A percentile compares a stretch with the other conserved stretches of the same genome.
These are phyloP conservation scores for Amiota minor DNA, from an alignment of 2,888 invertebrate genomes.

Conservation along the genomic window DNA sequence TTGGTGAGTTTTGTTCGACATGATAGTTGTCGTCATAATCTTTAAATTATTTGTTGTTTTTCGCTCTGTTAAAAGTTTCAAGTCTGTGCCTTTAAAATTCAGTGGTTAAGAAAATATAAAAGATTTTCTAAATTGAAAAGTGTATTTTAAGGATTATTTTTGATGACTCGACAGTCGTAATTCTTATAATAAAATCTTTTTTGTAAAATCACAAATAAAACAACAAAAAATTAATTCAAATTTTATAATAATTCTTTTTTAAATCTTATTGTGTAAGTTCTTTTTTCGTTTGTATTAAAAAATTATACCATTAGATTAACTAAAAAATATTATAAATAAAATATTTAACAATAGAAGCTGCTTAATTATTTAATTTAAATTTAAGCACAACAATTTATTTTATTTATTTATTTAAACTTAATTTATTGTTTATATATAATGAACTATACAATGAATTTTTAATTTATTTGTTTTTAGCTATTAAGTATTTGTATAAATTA, in stretches of 20 bases:
- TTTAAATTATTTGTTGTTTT: too few relatives aligned
- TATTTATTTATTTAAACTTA: slow-evolving; percentile 53
- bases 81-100: too few relatives aligned
- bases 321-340: slow-evolving; percentile 34
- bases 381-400: slow-evolving; percentile 61
- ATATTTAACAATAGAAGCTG: slow-evolving; percentile 32
- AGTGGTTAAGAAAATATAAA: too few relatives aligned
- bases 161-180: too few relatives aligned
- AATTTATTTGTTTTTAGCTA: slow-evolving; percentile 11
- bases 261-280: slow-evolving; percentile 30
- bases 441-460: slow-evolving; percentile 1
- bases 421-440: slow-evolving; percentile 12
- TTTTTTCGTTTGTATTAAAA: slow-evolving; percentile 23
- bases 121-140: too few relatives aligned
- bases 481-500: slow-evolving; percentile 38
- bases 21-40: too few relatives aligned
- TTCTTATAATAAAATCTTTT: too few relatives aligned
- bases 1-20: too few relatives aligned
- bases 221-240: slow-evolving; percentile 10
- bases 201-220: not conserved
- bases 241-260: slow-evolving; percentile 24
- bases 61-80: too few relatives aligned
- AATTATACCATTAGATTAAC: too few relatives aligned
- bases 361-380: slow-evolving; percentile 27
- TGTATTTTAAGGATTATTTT: too few relatives aligned